Base-by-base conservation (phyloP, 2,797 vertebrate genomes). In the Molossus molossus region DNA sequence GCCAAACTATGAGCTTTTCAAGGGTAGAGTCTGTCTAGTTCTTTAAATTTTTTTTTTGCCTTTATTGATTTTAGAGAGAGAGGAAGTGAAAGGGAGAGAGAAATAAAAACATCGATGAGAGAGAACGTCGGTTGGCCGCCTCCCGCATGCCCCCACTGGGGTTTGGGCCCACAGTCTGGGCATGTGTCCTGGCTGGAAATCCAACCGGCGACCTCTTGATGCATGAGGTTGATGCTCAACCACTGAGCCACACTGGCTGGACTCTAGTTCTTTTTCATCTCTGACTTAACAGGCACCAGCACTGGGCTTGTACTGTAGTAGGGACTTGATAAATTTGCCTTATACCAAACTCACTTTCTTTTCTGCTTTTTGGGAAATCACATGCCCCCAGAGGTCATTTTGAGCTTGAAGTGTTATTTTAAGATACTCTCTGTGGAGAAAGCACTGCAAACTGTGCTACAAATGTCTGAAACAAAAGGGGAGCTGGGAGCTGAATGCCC, bases 391-490 rank as follows among this genome's bases (percentile, higher is more conserved):
- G 95, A 86, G 97, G 87, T 90, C 87, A 92, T 90, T 97, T 88
- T 95, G 95, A 97, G 48, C 60, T 15, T 37, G 69, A 90, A 94
- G 29, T 75, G 69, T 96, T 96, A 95, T 92, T 97, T 97, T 96
- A 93, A 94, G 94, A 60, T 94, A 94, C 3, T 92, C 92, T 77
- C 90, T 89, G 40, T 48, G 40, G 97, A 96, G 95, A 90, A 79
- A 77, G 48, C 29, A 50, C 89, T 95, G 37, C 45, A 67, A 82
- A 58, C 29, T 33, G 27, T 27, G 84, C 72, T 87, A 69, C 53
- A 70, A 18, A 65, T 50, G 23, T 57, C 45, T 96, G 83, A 94
- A 65, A 86, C n/a, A 23, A 72, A 87, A 87, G 58, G 64, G 64
- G 33, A 89, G 37, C 80, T 17, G 64, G 64, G 33, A 89, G 37